phyloP scores from a whole-genome alignment of 1,140 invertebrate genomes.

The Frieseomelitta varia region DNA sequence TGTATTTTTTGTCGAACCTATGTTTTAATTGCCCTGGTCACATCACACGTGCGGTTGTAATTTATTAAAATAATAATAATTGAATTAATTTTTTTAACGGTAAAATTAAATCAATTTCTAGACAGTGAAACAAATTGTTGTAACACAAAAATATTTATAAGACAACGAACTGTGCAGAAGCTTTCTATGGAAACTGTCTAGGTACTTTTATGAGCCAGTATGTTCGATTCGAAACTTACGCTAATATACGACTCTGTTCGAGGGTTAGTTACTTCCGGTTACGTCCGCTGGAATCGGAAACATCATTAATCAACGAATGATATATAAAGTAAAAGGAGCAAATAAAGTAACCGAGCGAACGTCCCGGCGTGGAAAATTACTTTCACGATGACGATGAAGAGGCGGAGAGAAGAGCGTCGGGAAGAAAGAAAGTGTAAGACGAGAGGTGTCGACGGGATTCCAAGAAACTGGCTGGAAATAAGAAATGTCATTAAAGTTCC shows the following conservation, averaged over 20 bases:
- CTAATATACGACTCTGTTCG: not conserved
- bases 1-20: too few relatives aligned
- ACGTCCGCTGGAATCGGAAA: not conserved
- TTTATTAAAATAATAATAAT: too few relatives aligned
- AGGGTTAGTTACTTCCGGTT: not conserved
- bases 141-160: not conserved
- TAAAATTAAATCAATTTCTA: not conserved
- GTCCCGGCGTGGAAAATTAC: conserved; percentile 69
- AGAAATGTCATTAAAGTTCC: conserved; percentile 73
- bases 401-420: not conserved
- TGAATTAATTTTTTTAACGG: too few relatives aligned
- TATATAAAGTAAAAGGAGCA: conserved; percentile 36
- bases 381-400: conserved; percentile 60
- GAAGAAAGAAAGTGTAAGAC: not conserved
- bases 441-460: conserved; percentile 28
- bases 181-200: too few relatives aligned
- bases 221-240: not conserved
- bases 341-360: conserved; percentile 45
- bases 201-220: not conserved
- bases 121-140: not conserved
- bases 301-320: conserved; percentile 37
- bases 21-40: too few relatives aligned
- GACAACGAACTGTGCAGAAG: not conserved
- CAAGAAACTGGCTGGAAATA: conserved; percentile 53
- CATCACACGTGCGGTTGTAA: too few relatives aligned